phyloP scores from a whole-genome alignment of 2,113 vertebrate genomes.

The Ameiurus melas region DNA sequence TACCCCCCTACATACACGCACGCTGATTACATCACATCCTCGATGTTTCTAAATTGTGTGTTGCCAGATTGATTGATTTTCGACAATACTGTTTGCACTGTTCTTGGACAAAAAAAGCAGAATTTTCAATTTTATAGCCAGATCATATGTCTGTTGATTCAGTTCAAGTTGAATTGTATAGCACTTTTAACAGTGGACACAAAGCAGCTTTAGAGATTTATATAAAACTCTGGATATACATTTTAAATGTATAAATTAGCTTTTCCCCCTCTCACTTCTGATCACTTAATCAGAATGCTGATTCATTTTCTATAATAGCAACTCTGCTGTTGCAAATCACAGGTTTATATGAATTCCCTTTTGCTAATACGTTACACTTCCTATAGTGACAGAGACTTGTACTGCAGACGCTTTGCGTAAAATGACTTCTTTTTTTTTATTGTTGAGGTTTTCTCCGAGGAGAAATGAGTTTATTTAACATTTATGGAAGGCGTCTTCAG shows the following conservation, averaged over 20 bases:
- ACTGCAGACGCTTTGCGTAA: neutral
- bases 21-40: neutral
- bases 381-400: neutral
- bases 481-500: neutral
- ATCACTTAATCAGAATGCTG: neutral
- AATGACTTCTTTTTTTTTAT: neutral
- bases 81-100: neutral
- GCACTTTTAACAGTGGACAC: neutral
- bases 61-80: neutral
- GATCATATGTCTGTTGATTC: neutral
- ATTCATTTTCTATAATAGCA: neutral
- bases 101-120: neutral
- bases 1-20: too few relatives aligned
- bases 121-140: neutral
- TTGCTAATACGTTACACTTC: neutral
- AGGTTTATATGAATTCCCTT: neutral
- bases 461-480: neutral
- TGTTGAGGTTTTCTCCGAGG: neutral
- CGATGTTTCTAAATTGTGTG: neutral
- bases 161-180: neutral
- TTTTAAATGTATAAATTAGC: neutral
- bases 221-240: neutral
- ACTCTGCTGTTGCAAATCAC: neutral
- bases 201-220: neutral
- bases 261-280: neutral